These are phyloP conservation scores for Amiota mariae DNA, from an alignment of 2,888 invertebrate species.

Conservation along the genomic window DNA sequence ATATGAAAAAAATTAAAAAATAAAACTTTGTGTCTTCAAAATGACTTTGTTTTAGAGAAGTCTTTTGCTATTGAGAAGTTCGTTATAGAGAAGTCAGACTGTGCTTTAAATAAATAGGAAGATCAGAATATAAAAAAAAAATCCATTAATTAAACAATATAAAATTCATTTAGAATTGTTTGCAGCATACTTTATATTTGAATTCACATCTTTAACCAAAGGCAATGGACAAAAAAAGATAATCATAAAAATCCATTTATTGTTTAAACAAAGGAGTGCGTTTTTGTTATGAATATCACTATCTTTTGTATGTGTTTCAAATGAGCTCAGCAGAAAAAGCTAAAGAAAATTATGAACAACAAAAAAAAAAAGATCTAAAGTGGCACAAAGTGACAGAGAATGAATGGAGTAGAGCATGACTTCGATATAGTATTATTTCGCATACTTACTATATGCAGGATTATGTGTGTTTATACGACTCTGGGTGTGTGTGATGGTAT, in stretches of 20 bases:
- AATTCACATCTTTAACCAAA: too few species aligned
- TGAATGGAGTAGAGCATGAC: constrained; percentile 22
- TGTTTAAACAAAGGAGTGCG: constrained; percentile 25
- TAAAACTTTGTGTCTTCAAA: too few species aligned
- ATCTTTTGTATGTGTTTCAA: background rate
- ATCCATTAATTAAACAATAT: too few species aligned
- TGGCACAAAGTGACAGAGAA: constrained; percentile 18
- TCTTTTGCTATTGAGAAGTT: too few species aligned
- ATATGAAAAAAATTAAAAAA: too few species aligned
- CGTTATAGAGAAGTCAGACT: too few species aligned
- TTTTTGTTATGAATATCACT: constrained; percentile 17
- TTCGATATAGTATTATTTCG: background rate
- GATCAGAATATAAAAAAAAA: too few species aligned
- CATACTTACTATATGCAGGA: background rate
- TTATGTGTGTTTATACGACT: background rate
- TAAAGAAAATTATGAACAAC: constrained; percentile 1
- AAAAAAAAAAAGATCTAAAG: background rate
- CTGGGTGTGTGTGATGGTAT: constrained; percentile 11
- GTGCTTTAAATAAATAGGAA: too few species aligned
- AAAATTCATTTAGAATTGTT: too few species aligned
- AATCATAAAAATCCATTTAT: constrained; percentile 22
- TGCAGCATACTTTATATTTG: too few species aligned
- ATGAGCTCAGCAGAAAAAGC: constrained; percentile 21
- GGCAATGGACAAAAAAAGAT: background rate
- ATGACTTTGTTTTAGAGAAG: too few species aligned